Percentiles rank a stretch among this genome's conserved stretches.
These are phyloP conservation scores for Neodontobutis hainanensis DNA, from an alignment of 2,113 vertebrate genomes.

Conservation along the genomic window DNA sequence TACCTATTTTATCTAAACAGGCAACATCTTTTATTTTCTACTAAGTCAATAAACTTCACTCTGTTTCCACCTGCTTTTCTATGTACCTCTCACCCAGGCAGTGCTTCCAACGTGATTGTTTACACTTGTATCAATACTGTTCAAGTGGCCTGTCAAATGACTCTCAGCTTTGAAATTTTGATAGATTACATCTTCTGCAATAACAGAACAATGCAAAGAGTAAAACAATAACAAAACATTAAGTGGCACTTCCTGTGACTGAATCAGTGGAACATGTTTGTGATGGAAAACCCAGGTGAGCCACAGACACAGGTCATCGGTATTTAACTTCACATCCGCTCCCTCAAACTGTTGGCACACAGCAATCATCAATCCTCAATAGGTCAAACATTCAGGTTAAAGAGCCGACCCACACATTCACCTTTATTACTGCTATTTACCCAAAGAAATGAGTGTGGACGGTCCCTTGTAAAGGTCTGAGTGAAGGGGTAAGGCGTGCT, in stretches of 20 bases:
- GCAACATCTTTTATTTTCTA: too few relatives aligned
- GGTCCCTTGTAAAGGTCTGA: background rate
- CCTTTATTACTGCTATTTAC: slow-evolving; percentile 39
- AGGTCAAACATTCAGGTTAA: slow-evolving; percentile 30
- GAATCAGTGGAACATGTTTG: background rate
- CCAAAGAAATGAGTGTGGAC: slow-evolving; percentile 26
- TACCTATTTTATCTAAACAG: too few relatives aligned
- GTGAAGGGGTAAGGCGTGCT: slow-evolving; percentile 45
- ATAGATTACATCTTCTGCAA: too few relatives aligned
- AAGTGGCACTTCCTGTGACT: slow-evolving; percentile 12
- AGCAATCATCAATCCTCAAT: slow-evolving; percentile 40
- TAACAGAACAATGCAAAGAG: background rate
- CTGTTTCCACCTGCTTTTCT: too few relatives aligned
- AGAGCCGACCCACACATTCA: slow-evolving; percentile 27
- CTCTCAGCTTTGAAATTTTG: background rate
- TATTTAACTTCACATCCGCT: slow-evolving; percentile 39
- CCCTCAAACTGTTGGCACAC: slow-evolving; percentile 3
- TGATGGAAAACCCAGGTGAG: slow-evolving; percentile 13
- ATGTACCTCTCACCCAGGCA: too few relatives aligned
- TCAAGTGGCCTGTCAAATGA: too few relatives aligned
- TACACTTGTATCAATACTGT: too few relatives aligned
- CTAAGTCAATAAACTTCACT: too few relatives aligned
- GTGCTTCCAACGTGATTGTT: too few relatives aligned
- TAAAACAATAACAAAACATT: slow-evolving; percentile 6
- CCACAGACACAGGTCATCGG: slow-evolving; percentile 28